Base-by-base conservation (phyloP, 2,888 invertebrate species). In the Agelastica alni region DNA sequence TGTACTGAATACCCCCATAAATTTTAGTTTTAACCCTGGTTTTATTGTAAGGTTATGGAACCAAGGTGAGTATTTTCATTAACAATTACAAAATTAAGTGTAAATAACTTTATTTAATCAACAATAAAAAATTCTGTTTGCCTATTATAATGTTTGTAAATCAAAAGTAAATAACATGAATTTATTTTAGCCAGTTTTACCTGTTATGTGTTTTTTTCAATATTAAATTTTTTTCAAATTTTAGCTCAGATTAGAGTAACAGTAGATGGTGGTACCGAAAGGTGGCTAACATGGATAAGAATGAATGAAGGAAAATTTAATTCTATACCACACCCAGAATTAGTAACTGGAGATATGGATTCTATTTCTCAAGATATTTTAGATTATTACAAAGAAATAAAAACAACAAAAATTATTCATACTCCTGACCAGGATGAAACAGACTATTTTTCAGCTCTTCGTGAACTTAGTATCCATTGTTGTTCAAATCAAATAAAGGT, bases 341-440 rank as follows among this genome's bases (percentile, higher is more conserved):
- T 93, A n/a, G 83, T 95, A 41, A 87, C 89, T 0, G 96, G 96
- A 5, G 96, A 96, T 73, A 90, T 96, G 82, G 96, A 96, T 78
- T 95, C 95, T 1, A 83, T 91, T 45, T 75, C 79, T 2, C 72
- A 81, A 43, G 81, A 84, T 34, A 78, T 83, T 1, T 69, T 86
- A 42, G 70, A 83, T 18, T 85, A 85, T 64, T 79, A 78, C 51
- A 59, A 65, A 6, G 61, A 59, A 36, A 62, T 54, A 17, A 43
- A 73, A 18, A 72, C 78, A 1, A 46, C 55, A 4, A 66, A 72
- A 53, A 66, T 81, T 5, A 66, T 81, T n/a, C 72, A 80, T 42
- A 96, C 95, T 1, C 87, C 87, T n/a, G 87, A 95, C 76, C 94
- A 95, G 75, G 76, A 88, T 75, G 80, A 85, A 60, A 95, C 94